These are phyloP conservation scores for Andrena haemorrhoa DNA, from an alignment of 2,888 invertebrate species.

Conservation along the genomic window DNA sequence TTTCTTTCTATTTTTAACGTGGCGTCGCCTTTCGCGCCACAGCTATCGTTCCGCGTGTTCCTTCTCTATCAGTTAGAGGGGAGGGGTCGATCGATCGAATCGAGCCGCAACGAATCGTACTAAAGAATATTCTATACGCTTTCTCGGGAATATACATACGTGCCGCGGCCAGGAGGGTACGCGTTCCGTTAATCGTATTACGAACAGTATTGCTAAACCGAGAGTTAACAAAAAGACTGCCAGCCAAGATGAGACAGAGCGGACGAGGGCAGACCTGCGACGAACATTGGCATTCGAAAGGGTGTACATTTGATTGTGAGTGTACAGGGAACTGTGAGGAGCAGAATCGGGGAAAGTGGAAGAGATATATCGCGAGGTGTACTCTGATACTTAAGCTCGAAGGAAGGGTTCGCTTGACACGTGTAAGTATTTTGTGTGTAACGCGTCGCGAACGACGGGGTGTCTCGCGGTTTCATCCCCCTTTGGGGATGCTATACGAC, in stretches of 20 bases:
- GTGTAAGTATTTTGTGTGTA: background rate
- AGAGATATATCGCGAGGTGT: slow-evolving; percentile 20
- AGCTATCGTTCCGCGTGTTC: slow-evolving; percentile 12
- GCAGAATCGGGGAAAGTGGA: background rate
- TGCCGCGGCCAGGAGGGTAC: slow-evolving; percentile 69
- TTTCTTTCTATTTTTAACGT: background rate
- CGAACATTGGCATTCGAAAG: background rate
- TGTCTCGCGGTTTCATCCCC: slow-evolving; percentile 76
- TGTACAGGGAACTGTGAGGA: slow-evolving; percentile 6
- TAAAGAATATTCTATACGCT: slow-evolving; percentile 58
- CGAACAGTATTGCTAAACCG: slow-evolving; percentile 83
- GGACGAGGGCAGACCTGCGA: slow-evolving; percentile 8
- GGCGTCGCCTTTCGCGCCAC: slow-evolving; percentile 14
- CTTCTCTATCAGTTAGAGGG: background rate
- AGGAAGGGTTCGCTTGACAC: slow-evolving; percentile 1
- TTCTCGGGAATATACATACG: slow-evolving; percentile 57
- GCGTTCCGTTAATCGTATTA: slow-evolving; percentile 80
- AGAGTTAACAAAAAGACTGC: slow-evolving; percentile 80
- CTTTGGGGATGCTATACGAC: slow-evolving; percentile 60
- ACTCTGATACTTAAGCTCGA: slow-evolving; percentile 7
- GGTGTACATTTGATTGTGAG: slow-evolving; percentile 9
- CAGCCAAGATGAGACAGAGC: slow-evolving; percentile 69
- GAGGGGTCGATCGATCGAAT: slow-evolving; percentile 27
- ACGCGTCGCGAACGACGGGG: slow-evolving; percentile 40
- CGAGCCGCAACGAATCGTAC: slow-evolving; percentile 46